Base-by-base conservation (phyloP, 1,140 invertebrate species). In the Cylas formicarius region DNA sequence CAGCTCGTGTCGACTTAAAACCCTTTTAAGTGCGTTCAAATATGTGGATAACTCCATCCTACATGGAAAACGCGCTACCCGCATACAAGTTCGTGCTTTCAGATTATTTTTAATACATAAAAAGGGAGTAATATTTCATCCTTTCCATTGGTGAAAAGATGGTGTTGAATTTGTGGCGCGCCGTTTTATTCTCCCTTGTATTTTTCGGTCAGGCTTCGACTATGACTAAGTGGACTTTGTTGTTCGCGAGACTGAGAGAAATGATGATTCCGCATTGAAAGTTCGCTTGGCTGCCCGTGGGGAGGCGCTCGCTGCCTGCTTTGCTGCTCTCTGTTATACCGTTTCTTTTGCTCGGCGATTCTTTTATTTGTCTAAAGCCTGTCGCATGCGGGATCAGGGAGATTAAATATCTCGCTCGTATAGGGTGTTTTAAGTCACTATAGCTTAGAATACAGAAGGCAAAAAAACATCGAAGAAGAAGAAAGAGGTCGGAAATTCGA, bases 211-310 rank as follows among this genome's bases (percentile, higher is more conserved):
- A 61, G 48, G 51, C 53, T 55, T 55, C 57, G 62, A 61, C 62
- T 56, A 63, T 67, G 66, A 67, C 66, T 67, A 67, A 67, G 66
- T 67, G 66, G 62, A 67, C 64, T 67, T 67, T 60, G 63, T 67
- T 67, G 66, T 67, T 67, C 60, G 53, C 49, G 44, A 51, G 66
- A 67, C 66, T 61, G 63, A 67, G 66, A 67, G 60, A 67, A 67
- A 67, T 67, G 61, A 65, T 64, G 59, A 65, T 63, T 65, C 56
- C 57, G 59, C 61, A 61, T 58, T 60, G 57, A 62, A 56, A 62
- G 56, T 62, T 59, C 55, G 57, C 52, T 36, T 44, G 57, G 55
- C 46, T 20, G 37, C 44, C 48, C 35, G 53, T 55, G 56, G 44
- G 44, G 35, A 46, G n/a, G n/a, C 34, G 44, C 24, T 44, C 42